Conservation (phyloP, 2,888 invertebrate genomes). For the Bombyx huttoni region DNA sequence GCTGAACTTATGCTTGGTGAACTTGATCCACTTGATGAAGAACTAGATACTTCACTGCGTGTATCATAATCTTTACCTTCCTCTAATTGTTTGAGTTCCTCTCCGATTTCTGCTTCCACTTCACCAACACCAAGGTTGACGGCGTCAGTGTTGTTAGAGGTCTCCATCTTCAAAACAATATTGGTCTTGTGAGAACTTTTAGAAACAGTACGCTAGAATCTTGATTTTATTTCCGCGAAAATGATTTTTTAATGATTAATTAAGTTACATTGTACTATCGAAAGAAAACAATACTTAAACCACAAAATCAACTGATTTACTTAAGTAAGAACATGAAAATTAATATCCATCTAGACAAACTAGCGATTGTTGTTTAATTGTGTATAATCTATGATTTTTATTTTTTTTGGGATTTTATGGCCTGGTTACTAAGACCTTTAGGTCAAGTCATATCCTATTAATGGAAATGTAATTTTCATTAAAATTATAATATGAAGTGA, state of each 20-base stretch:
- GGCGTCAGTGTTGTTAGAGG: slow-evolving; percentile 70
- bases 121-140: slow-evolving; percentile 77
- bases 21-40: slow-evolving; percentile 79
- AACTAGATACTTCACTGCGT: slow-evolving; percentile 90
- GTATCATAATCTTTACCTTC: slow-evolving; percentile 85
- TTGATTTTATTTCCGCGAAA: background rate
- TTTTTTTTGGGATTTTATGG: too few relatives aligned
- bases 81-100: slow-evolving; percentile 83
- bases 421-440: too few relatives aligned
- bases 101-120: slow-evolving; percentile 81
- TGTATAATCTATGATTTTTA: too few relatives aligned
- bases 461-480: too few relatives aligned
- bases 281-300: too few relatives aligned
- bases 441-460: too few relatives aligned
- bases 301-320: too few relatives aligned
- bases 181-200: slow-evolving; percentile 5
- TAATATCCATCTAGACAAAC: too few relatives aligned
- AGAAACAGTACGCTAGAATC: background rate
- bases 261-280: too few relatives aligned
- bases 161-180: slow-evolving; percentile 51
- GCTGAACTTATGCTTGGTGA: slow-evolving; percentile 85
- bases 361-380: background rate
- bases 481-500: too few relatives aligned
- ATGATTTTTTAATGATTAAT: too few relatives aligned
- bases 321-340: too few relatives aligned